Evolutionary conservation across 1,140 invertebrate species (phyloP).

Genomic region (Drosophila pseudoananassae): DNA sequence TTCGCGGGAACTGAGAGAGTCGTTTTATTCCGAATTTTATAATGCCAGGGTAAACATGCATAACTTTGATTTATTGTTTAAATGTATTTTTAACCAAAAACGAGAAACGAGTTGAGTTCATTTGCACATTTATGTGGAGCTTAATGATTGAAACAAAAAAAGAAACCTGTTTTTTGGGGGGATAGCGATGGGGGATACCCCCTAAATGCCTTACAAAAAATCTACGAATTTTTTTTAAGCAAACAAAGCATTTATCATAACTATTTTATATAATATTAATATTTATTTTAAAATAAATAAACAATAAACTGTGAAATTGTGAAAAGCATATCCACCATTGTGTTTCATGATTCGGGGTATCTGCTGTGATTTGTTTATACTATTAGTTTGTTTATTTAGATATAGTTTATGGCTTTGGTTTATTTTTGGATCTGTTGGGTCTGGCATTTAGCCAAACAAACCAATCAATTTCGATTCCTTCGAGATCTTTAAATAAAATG

Average conservation of each 20-base stretch:
- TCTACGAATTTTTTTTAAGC: neutral
- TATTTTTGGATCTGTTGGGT: constrained; percentile 28
- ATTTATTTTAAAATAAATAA: neutral
- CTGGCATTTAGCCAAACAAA: constrained; percentile 61
- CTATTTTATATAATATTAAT: neutral
- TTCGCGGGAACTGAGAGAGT: constrained; percentile 3
- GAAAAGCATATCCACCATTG: neutral
- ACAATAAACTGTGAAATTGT: constrained; percentile 1
- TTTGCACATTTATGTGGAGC: constrained; percentile 23
- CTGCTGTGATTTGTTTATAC: constrained; percentile 25
- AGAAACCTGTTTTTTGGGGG: neutral
- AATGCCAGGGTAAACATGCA: constrained; percentile 16
- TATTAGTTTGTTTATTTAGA: constrained; percentile 39
- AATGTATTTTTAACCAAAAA: constrained; percentile 33
- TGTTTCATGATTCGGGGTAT: neutral
- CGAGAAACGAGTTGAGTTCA: constrained; percentile 23
- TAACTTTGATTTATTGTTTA: constrained; percentile 28
- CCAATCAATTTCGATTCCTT: constrained; percentile 59
- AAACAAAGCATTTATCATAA: neutral
- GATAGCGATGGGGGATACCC: constrained; percentile 3
- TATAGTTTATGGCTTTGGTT: constrained; percentile 51
- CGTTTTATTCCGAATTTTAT: constrained; percentile 8
- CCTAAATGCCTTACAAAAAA: neutral
- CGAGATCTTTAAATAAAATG: constrained; percentile 46
- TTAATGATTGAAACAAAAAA: neutral